Percentiles rank a stretch among this genome's conserved stretches.
phyloP scores from a whole-genome alignment of 2,797 vertebrate species.

The Arremon brunneinucha region DNA sequence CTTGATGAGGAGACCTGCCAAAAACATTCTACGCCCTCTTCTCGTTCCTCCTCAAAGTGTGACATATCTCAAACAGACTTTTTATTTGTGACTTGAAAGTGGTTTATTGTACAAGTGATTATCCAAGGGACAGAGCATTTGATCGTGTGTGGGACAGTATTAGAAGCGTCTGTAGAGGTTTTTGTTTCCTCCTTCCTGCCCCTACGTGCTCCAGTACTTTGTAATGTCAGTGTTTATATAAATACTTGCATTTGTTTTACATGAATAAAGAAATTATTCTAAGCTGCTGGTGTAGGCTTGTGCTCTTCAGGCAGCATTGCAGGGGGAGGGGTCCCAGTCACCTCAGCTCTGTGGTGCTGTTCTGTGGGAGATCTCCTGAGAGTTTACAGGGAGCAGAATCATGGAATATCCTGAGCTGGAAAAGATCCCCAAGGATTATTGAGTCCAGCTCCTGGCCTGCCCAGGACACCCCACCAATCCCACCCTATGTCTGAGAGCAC shows the following conservation, averaged over 20 bases:
- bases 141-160: constrained; percentile 74
- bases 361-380: background rate
- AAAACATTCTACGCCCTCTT: constrained; percentile 51
- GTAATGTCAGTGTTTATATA: constrained; percentile 83
- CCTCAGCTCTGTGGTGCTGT: background rate
- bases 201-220: constrained; percentile 67
- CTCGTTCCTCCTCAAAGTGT: background rate
- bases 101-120: constrained; percentile 68
- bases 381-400: background rate
- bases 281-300: background rate
- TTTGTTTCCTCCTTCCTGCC: constrained; percentile 60
- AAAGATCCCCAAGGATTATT: background rate
- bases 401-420: background rate
- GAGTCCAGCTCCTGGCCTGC: background rate
- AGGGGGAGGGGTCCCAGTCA: fast-evolving
- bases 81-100: constrained; percentile 70
- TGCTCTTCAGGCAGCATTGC: fast-evolving
- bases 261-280: constrained; percentile 79
- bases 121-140: constrained; percentile 62
- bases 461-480: background rate
- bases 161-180: constrained; percentile 74
- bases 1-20: constrained; percentile 74
- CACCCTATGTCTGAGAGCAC: background rate
- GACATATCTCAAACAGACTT: constrained; percentile 30
- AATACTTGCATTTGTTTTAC: constrained; percentile 79